phyloP scores from a whole-genome alignment of 2,888 invertebrate species.

The Acronicta psi region DNA sequence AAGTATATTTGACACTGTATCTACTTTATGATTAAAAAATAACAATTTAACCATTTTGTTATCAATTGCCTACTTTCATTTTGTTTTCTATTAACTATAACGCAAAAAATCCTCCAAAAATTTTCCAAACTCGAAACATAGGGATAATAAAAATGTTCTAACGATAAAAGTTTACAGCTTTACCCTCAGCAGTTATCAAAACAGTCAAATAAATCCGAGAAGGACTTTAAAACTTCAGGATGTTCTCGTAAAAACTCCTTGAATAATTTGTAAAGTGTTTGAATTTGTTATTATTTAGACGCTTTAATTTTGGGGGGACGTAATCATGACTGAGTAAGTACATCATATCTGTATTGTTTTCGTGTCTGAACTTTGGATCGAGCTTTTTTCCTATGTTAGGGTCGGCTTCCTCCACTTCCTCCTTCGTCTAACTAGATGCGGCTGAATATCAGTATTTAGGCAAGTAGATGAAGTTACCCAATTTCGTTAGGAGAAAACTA shows the following conservation, averaged over 20 bases:
- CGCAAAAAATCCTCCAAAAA: conserved; percentile 21
- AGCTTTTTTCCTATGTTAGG: not conserved
- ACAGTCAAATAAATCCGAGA: conserved; percentile 71
- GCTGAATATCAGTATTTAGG: too few relatives aligned
- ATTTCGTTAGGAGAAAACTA: too few relatives aligned
- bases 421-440: too few relatives aligned
- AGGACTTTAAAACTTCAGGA: conserved; percentile 69
- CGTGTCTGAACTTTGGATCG: not conserved
- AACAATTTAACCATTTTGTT: too few relatives aligned
- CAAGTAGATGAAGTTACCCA: too few relatives aligned
- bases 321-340: conserved; percentile 12
- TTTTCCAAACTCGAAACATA: conserved; percentile 32
- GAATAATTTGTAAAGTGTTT: conserved; percentile 66
- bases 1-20: too few relatives aligned
- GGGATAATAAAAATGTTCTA: conserved; percentile 52
- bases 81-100: too few relatives aligned
- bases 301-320: conserved; percentile 40
- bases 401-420: too few relatives aligned
- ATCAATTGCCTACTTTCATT: too few relatives aligned
- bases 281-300: conserved; percentile 64
- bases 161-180: conserved; percentile 55
- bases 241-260: conserved; percentile 69
- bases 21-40: too few relatives aligned
- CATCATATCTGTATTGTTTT: too few relatives aligned
- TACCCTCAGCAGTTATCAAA: conserved; percentile 67